Evolutionary conservation across 2,888 invertebrate genomes (phyloP).

Genomic region (Quadroppia sp.): DNA sequence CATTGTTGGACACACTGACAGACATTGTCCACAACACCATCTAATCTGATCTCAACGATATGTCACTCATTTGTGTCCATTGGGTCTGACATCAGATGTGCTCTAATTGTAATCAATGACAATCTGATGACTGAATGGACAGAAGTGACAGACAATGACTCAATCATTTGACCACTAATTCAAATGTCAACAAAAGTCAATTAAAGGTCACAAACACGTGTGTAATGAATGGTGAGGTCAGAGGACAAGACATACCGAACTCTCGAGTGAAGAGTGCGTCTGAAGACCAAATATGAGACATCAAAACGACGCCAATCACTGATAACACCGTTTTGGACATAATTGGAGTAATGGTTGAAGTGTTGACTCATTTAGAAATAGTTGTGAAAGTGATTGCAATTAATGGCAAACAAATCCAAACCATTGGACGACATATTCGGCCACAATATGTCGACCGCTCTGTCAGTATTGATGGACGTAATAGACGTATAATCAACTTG

Average conservation of each 20-base stretch:
- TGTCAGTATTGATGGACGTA: background rate
- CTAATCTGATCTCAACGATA: no score
- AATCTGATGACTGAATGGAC: background rate
- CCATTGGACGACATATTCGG: background rate
- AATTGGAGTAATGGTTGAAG: background rate
- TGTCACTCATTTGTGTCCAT: no score
- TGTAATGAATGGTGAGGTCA: background rate
- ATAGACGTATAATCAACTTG: background rate
- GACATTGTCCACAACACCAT: no score
- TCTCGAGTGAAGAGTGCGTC: background rate
- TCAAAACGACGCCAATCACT: background rate
- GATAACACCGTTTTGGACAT: conserved; percentile 2
- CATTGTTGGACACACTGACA: no score
- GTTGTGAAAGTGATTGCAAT: background rate
- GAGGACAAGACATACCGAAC: background rate
- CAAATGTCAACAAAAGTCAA: background rate
- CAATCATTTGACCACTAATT: background rate
- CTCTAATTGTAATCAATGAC: no score
- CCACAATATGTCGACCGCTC: background rate
- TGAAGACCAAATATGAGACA: background rate
- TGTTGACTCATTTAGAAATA: background rate
- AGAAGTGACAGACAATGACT: no score
- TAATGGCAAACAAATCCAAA: background rate
- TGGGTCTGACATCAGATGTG: no score
- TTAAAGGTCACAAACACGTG: background rate